phyloP scores from a whole-genome alignment of 2,113 vertebrate species.

The Dipodomys ordii region DNA sequence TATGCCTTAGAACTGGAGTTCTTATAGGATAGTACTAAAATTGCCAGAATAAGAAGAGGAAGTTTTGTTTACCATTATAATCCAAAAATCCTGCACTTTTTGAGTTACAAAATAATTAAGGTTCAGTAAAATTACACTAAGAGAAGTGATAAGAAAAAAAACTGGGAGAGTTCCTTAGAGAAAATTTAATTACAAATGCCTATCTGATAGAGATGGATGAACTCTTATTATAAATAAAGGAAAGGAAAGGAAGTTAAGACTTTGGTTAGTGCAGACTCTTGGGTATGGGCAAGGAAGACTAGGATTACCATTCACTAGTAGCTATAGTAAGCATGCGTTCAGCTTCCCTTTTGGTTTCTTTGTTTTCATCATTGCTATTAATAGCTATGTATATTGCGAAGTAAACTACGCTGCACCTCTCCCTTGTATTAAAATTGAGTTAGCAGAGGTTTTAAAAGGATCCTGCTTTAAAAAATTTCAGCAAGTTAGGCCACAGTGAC shows the following conservation, averaged over 20 bases:
- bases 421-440: slow-evolving; percentile 35
- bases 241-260: not conserved
- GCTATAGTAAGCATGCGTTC: not conserved
- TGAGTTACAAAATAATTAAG: slow-evolving; percentile 20
- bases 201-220: not conserved
- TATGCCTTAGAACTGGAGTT: not conserved
- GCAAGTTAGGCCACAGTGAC: not conserved
- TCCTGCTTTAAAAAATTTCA: not conserved
- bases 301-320: not conserved
- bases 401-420: slow-evolving; percentile 14
- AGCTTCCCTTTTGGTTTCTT: slow-evolving; percentile 56
- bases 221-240: not conserved
- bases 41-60: slow-evolving; percentile 4
- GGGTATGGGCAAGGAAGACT: not conserved
- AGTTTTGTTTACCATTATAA: not conserved
- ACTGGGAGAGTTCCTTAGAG: not conserved
- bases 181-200: not conserved
- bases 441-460: slow-evolving; percentile 18
- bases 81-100: too few relatives aligned
- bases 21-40: not conserved
- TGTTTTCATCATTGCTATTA: slow-evolving; percentile 57
- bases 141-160: slow-evolving; percentile 32
- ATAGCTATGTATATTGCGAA: slow-evolving; percentile 34
- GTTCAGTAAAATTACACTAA: slow-evolving; percentile 12
- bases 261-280: not conserved